Percentiles rank a stretch among this genome's conserved stretches.
These are phyloP conservation scores for Temnopleurus reevesii DNA, from an alignment of 53 echinoderm and acorn worm species.

Conservation along the genomic window DNA sequence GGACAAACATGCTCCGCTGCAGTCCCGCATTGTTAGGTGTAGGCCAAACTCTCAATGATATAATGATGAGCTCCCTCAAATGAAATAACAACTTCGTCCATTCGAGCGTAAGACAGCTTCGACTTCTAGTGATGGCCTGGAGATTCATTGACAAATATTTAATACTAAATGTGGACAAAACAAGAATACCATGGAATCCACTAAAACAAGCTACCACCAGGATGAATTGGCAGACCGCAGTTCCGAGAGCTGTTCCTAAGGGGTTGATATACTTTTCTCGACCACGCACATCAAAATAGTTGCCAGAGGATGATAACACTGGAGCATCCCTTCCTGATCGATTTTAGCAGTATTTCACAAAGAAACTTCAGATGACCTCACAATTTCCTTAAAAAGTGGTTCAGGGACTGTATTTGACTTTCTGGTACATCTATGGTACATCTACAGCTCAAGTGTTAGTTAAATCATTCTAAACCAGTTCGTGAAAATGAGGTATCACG, in stretches of 20 bases:
- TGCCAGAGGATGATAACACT: neutral
- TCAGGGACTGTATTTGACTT: neutral
- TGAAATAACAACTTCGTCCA: neutral
- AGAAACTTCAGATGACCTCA: neutral
- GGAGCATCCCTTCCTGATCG: neutral
- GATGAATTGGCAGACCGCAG: neutral
- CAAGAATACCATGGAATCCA: neutral
- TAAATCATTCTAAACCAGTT: neutral
- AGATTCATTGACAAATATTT: neutral
- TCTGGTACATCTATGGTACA: too few relatives aligned
- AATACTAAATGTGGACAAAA: neutral
- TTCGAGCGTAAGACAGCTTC: neutral
- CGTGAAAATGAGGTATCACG: neutral
- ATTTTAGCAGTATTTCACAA: neutral
- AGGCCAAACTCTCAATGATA: neutral
- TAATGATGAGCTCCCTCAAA: neutral
- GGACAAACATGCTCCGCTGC: conserved; percentile 1
- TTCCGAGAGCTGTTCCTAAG: neutral
- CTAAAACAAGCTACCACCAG: neutral
- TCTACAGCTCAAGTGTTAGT: neutral
- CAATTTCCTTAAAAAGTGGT: neutral
- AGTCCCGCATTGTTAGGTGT: neutral
- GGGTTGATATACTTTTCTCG: neutral
- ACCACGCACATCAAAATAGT: neutral
- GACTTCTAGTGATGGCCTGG: neutral